Evolutionary conservation across 1,140 invertebrate genomes (phyloP).

Genomic region (Drosophila azteca): DNA sequence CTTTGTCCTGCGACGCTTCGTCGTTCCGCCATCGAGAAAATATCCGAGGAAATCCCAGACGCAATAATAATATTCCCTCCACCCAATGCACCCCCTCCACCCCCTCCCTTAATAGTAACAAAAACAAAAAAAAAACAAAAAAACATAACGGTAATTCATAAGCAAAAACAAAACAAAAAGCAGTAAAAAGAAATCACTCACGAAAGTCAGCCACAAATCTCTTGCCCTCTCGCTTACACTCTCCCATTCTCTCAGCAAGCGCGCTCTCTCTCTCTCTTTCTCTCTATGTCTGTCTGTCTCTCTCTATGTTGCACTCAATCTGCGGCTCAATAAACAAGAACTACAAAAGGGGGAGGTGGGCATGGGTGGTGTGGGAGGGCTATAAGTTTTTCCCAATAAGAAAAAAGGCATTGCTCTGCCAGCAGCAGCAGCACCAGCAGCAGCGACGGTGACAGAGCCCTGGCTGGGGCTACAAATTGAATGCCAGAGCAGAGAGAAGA

Average conservation of each 20-base stretch:
- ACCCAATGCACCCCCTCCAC: not conserved
- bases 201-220: slow-evolving; percentile 23
- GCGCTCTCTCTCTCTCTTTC: not conserved
- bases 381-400: slow-evolving; percentile 78
- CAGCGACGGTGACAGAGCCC: slow-evolving; percentile 17
- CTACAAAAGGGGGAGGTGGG: slow-evolving; percentile 16
- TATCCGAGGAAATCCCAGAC: slow-evolving; percentile 37
- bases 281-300: not conserved
- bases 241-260: not conserved
- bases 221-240: slow-evolving; percentile 18
- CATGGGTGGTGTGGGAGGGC: slow-evolving; percentile 27
- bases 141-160: slow-evolving; percentile 33
- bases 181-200: slow-evolving; percentile 4
- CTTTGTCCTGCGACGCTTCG: too few relatives aligned
- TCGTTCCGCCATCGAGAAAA: not conserved
- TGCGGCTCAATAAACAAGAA: slow-evolving; percentile 63
- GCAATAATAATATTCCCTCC: slow-evolving; percentile 48
- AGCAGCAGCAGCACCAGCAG: slow-evolving; percentile 3
- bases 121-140: slow-evolving; percentile 24
- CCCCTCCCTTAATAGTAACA: not conserved
- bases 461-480: slow-evolving; percentile 40
- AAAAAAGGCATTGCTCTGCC: slow-evolving; percentile 54
- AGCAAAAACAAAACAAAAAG: slow-evolving; percentile 30
- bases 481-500: slow-evolving; percentile 24
- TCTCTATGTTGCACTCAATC: slow-evolving; percentile 59